These are phyloP conservation scores for Hirudo medicinalis DNA, from an alignment of 1,140 invertebrate species.

Conservation along the genomic window DNA sequence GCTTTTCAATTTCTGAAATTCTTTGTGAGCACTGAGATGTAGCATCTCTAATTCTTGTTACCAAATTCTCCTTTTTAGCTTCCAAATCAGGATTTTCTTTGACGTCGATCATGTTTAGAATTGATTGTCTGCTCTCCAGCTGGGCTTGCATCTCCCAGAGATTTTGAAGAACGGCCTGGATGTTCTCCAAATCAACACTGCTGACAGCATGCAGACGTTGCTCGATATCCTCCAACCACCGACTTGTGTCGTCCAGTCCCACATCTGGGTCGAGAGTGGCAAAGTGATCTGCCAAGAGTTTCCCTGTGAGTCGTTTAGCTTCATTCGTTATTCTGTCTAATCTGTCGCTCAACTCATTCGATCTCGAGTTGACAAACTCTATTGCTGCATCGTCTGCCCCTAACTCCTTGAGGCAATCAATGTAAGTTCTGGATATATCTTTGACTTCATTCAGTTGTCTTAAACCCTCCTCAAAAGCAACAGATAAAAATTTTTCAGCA, in stretches of 20 bases:
- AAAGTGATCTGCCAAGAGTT: neutral
- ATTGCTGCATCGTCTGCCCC: neutral
- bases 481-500: neutral
- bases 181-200: neutral
- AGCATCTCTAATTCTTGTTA: neutral
- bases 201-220: neutral
- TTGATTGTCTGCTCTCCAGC: neutral
- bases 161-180: neutral
- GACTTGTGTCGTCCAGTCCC: neutral
- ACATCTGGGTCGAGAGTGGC: neutral
- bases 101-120: neutral
- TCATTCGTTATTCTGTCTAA: conserved; percentile 1
- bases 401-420: conserved; percentile 7
- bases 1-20: neutral
- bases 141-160: neutral
- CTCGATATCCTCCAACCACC: neutral
- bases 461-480: neutral
- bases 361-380: neutral
- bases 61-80: neutral
- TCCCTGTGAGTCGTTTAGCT: neutral
- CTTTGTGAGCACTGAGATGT: neutral
- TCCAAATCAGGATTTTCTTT: neutral
- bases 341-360: neutral
- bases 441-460: neutral
- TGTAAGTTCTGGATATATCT: neutral